Percentiles rank a stretch among this genome's conserved stretches.
These are phyloP conservation scores for Microcebus lehilahytsara DNA, from an alignment of 2,113 vertebrate species.

Conservation along the genomic window DNA sequence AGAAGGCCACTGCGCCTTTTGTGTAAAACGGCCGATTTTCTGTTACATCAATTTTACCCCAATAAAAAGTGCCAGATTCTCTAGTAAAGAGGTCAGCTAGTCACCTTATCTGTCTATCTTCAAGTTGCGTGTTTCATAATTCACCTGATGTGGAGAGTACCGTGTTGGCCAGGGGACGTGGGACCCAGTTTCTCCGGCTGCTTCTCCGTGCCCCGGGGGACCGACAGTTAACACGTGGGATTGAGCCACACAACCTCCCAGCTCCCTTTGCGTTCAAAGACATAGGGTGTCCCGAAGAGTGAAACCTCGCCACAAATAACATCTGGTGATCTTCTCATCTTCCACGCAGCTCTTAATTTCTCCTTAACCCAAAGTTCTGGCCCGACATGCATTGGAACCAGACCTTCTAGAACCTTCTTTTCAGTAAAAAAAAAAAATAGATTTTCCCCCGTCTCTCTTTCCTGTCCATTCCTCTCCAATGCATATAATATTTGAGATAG, in stretches of 20 bases:
- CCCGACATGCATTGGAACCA: neutral
- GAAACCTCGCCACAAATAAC: fast-evolving
- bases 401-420: neutral
- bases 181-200: neutral
- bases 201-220: no score
- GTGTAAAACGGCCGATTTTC: neutral
- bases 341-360: neutral
- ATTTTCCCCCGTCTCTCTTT: neutral
- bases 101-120: neutral
- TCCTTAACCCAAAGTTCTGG: neutral
- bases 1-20: fast-evolving
- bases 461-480: neutral
- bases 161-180: neutral
- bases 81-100: no score
- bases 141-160: neutral
- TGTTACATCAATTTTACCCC: no score
- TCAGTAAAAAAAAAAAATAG: neutral
- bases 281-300: fast-evolving
- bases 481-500: neutral
- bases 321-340: fast-evolving
- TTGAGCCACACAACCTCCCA: fast-evolving
- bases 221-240: fast-evolving
- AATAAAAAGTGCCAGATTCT: neutral
- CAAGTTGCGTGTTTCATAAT: fast-evolving
- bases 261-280: no score